These are phyloP conservation scores for Hippocampus barbouri DNA, from an alignment of 2,113 vertebrate genomes.

Conservation along the genomic window DNA sequence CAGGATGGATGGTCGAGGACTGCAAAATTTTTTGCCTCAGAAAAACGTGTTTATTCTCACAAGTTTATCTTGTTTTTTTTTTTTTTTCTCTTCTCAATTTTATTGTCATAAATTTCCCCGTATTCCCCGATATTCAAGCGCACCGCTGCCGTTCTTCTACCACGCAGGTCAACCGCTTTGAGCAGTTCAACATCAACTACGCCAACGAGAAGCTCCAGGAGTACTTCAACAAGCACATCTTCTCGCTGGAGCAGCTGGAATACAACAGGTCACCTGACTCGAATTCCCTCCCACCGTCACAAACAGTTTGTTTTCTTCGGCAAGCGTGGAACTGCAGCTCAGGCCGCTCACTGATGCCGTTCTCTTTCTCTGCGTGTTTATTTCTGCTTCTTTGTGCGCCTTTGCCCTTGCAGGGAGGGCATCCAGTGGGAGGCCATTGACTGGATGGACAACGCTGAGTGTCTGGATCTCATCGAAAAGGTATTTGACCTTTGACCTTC, in stretches of 20 bases:
- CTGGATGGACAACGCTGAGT: slow-evolving; percentile 95
- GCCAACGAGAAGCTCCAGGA: slow-evolving; percentile 93
- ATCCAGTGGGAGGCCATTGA: slow-evolving; percentile 93
- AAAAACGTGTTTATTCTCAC: no score
- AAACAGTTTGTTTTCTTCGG: slow-evolving; percentile 58
- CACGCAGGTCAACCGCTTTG: slow-evolving; percentile 85
- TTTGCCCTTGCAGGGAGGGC: slow-evolving; percentile 77
- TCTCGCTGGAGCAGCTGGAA: slow-evolving; percentile 90
- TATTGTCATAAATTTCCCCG: not conserved
- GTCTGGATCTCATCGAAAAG: slow-evolving; percentile 92
- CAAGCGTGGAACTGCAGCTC: slow-evolving; percentile 38
- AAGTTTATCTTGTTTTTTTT: not conserved
- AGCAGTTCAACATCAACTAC: slow-evolving; percentile 93
- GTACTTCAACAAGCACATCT: slow-evolving; percentile 95
- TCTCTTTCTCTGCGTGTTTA: slow-evolving; percentile 53
- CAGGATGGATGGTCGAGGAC: no score
- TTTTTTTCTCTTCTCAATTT: not conserved
- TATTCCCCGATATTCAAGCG: not conserved
- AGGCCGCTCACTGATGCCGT: slow-evolving; percentile 44
- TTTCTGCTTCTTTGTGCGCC: slow-evolving; percentile 36
- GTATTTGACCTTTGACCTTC: slow-evolving; percentile 47
- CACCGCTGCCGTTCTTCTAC: not conserved
- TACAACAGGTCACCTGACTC: slow-evolving; percentile 80
- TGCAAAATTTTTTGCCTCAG: no score
- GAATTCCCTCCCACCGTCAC: slow-evolving; percentile 13